These are phyloP conservation scores for Coranthus polyacanthus DNA, from an alignment of 2,797 vertebrate species.

Conservation along the genomic window DNA sequence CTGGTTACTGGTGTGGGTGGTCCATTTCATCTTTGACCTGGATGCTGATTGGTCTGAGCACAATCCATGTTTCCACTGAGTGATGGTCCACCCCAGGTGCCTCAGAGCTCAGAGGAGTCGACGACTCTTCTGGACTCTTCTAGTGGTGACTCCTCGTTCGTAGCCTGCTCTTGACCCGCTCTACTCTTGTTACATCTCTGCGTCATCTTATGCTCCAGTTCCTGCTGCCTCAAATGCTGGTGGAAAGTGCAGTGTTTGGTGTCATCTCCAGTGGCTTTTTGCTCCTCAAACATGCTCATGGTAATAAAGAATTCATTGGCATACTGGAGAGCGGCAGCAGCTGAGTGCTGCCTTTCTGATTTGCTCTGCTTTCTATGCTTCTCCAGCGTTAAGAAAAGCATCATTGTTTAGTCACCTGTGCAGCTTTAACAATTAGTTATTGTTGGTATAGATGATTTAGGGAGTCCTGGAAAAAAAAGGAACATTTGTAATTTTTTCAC, in stretches of 20 bases:
- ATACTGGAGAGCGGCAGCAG: constrained; percentile 1
- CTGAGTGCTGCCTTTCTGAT: constrained; percentile 2
- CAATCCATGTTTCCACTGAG: no score
- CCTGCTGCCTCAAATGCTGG: constrained; percentile 4
- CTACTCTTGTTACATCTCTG: neutral
- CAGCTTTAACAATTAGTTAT: neutral
- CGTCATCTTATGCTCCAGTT: constrained; percentile 45
- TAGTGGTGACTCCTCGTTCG: constrained; percentile 3
- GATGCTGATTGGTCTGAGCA: no score
- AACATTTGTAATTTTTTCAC: constrained; percentile 8
- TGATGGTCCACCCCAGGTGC: no score
- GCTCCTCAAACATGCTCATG: constrained; percentile 24
- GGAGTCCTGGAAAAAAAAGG: neutral
- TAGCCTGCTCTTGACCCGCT: constrained; percentile 27
- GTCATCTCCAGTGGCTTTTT: constrained; percentile 35
- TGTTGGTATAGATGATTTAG: constrained; percentile 15
- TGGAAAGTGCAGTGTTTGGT: constrained; percentile 25
- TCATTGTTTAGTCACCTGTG: neutral
- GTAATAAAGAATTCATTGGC: constrained; percentile 56
- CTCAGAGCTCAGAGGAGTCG: no score
- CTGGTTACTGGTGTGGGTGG: no score
- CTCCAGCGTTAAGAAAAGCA: neutral
- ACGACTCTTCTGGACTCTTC: no score
- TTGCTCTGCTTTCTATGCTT: neutral
- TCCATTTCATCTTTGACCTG: no score